Base-by-base conservation (phyloP, 2,113 vertebrate species). In the Gymnobelideus leadbeateri region DNA sequence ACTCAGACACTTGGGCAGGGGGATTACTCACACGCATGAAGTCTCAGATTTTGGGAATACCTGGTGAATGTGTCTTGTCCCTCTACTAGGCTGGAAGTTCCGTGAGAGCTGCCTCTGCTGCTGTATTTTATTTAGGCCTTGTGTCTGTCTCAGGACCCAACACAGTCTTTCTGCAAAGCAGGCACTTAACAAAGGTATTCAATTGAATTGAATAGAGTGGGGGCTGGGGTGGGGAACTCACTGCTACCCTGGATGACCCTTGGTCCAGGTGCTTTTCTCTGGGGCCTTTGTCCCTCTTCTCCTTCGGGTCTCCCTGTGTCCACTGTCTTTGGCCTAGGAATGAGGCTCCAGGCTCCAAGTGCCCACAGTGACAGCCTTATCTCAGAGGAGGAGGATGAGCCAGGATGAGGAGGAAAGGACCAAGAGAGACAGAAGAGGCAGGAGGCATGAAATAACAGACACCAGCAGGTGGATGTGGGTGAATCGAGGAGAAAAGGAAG, bases 401-500 rank as follows among this genome's bases (percentile, higher is more conserved):
- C 31, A 31, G 57, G 57, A 9, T 55, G 31, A 68, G 57, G 28
- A 68, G 31, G 57, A 68, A 68, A 68, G 28, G 31, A 68, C 57
- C 3, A 37, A 11, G 12, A 68, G 57, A 37, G 57, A 37, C 3
- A 11, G 4, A 47, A 26, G 47, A 49, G 89, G 89, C 43, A 89
- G 19, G 47, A 25, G 43, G 46, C 47, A 49, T 46, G 43, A 89
- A 46, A 55, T 26, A 43, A 43, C 24, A 89, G 89, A 49, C 89
- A 89, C 89, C 89, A 89, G 28, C 11, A 68, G 28, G 57, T 14
- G 31, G 31, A 14, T 68, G 47, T 46, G 89, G 47, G 25, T 89
- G 25, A 89, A 89, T 43, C 95, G 93, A 50, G 51, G 92, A 89
- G 92, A 97, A 93, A 96, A 89, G 47, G 43, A 95, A 96, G 95